Base-by-base conservation (phyloP, 2,113 vertebrate genomes). In the Aythya baeri region DNA sequence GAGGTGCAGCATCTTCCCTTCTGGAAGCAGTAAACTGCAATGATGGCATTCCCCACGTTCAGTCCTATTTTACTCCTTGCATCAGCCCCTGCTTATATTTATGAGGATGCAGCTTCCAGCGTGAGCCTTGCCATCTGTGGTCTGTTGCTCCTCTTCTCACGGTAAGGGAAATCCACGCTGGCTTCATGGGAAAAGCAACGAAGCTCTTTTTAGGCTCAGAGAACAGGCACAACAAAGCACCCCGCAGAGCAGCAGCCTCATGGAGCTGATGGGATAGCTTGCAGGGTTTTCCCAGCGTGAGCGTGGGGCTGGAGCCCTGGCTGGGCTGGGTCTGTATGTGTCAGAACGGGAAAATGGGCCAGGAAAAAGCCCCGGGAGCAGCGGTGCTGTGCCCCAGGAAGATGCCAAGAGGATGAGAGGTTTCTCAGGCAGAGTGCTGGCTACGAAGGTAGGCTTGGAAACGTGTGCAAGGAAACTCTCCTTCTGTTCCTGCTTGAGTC, bases 211-310 rank as follows among this genome's bases (percentile, higher is more conserved):
- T 36, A 32, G 23, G n/a, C n/a, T 22, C 8, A 13, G 57, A 34
- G 22, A 14, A 16, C 13, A 7, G n/a, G 46, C 26, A 32, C 26
- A 9, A 13, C 26, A 11, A 93, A 34, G 43, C 29, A 4, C 13
- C 1, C 2, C 34, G 43, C 62, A 44, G 10, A 66, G 38, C 9
- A 6, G 38, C 0, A 3, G 18, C 25, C 29, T 49, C 43, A 36
- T 8, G 0, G 0, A 68, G 26, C 11, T 12, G 13, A 26, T 41
- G 0, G 3, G 74, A n/a, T 15, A 22, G 27, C 38, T 4, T 13
- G 4, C 65, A 54, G 82, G 55, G n/a, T 66, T 91, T 83, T 73
- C 62, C 91, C 50, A 26, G n/a, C 3, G 23, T 1, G 12, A 62
- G 58, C 4, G 16, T 52, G 57, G 83, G 62, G 57, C 23, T 92